Evolutionary conservation across 1,140 invertebrate genomes (phyloP), one percentile per base, ranked within the genome.

Genomic region (Drosophila pseudoobscura): DNA sequence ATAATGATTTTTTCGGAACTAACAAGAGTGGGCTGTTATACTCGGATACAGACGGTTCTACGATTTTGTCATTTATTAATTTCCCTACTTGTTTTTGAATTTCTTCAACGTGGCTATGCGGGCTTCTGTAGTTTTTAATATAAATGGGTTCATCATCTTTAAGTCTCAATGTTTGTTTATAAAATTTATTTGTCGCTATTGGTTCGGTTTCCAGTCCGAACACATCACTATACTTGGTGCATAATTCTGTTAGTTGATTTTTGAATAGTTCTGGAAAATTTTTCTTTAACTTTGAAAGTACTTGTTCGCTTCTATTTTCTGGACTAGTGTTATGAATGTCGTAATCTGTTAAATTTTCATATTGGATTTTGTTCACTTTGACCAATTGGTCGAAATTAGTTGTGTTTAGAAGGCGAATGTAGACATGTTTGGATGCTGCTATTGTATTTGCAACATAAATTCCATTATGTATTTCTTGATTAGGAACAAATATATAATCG

Each of bases 361-460:
- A 47, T 11, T n/a, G 2, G 11, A 47, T 11, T 20, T 57, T 31
- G 7, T 46, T 47, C n/a, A 9, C 17, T 46, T 17, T 31, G 35
- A 54, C 55, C 31, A 57, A 5, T 57, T 57, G 26, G 15, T 57
- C 44, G 9, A 9, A 29, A 47, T 35, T 57, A 13, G 15, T 47
- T 17, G n/a, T 57, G 20, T 53, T 53, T 1, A 53, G 31, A 22
- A 53, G 29, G 20, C 51, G 4, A 9, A 41, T 17, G 17, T 39
- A 53, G 11, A 31, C 31, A 11, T 41, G 39, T 39, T 53, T 22
- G 6, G 51, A 20, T 53, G 51, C 39, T 53, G 31, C 17, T 17
- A 53, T 20, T 8, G 51, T 41, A 17, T 3, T 53, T 20, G 17
- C 31, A 11, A n/a, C 17, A 17, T 53, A 31, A 31, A 31, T 31